phyloP scores from a whole-genome alignment of 2,888 invertebrate genomes.

The Netelia melanura region DNA sequence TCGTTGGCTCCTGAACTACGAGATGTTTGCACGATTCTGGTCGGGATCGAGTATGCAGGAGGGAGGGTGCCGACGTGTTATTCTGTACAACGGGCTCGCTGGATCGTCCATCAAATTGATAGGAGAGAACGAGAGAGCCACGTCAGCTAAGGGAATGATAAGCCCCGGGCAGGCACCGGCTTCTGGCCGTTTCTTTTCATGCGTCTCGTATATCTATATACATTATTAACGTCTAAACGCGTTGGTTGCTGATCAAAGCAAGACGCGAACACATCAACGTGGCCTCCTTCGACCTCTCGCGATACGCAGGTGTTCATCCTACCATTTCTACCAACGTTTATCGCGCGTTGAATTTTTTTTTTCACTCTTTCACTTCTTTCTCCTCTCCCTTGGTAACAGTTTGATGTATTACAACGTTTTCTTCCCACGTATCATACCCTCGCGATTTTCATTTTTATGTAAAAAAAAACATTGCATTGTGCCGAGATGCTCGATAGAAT shows the following conservation, averaged over 20 bases:
- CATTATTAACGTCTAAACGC: neutral
- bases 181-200: slow-evolving; percentile 30
- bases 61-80: slow-evolving; percentile 45
- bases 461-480: neutral
- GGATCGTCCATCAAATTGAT: slow-evolving; percentile 67
- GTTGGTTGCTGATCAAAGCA: slow-evolving; percentile 49
- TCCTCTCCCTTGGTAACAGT: neutral
- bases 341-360: slow-evolving; percentile 25
- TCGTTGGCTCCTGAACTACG: neutral
- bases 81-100: slow-evolving; percentile 28
- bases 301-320: slow-evolving; percentile 51
- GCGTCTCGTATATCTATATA: slow-evolving; percentile 1
- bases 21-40: slow-evolving; percentile 22
- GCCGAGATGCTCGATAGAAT: neutral
- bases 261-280: slow-evolving; percentile 34
- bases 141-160: slow-evolving; percentile 61
- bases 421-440: neutral
- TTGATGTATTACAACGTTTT: slow-evolving; percentile 25
- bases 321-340: slow-evolving; percentile 36
- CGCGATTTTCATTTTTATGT: neutral
- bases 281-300: slow-evolving; percentile 53
- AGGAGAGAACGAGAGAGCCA: slow-evolving; percentile 61
- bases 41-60: slow-evolving; percentile 22
- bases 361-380: neutral
- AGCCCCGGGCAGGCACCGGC: slow-evolving; percentile 52